Evolutionary conservation across 2,888 invertebrate genomes (phyloP).

Genomic region (Clanis bilineata): DNA sequence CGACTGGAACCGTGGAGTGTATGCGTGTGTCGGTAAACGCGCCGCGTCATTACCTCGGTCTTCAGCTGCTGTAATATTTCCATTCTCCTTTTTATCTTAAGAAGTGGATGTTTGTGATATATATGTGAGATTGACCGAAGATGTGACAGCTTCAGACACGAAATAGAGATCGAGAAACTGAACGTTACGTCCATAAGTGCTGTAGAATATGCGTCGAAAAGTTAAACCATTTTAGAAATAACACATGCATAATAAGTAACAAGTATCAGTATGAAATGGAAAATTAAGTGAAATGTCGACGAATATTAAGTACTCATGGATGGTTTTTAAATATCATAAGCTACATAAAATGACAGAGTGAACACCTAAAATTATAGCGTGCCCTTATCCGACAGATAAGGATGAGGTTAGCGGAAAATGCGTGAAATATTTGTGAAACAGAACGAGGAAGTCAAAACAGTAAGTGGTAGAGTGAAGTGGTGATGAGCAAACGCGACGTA

Average conservation of each 20-base stretch:
- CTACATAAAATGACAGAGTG: conserved; percentile 17
- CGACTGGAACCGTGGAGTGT: conserved; percentile 88
- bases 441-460: conserved; percentile 72
- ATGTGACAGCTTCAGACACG: background rate
- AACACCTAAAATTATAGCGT: conserved; percentile 58
- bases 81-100: background rate
- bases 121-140: background rate
- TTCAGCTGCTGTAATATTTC: conserved; percentile 56
- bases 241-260: conserved; percentile 12
- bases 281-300: background rate
- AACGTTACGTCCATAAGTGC: background rate
- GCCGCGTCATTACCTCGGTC: conserved; percentile 56
- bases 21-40: conserved; percentile 80
- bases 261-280: conserved; percentile 1
- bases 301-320: background rate
- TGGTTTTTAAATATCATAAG: background rate
- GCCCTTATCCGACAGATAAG: conserved; percentile 64
- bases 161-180: background rate
- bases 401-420: conserved; percentile 71
- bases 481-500: conserved; percentile 71
- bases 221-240: background rate
- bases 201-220: background rate
- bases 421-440: conserved; percentile 67
- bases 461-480: conserved; percentile 75
- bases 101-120: background rate